Conservation (phyloP, 1,140 invertebrate species). For the Neotoxoptera formosana region DNA sequence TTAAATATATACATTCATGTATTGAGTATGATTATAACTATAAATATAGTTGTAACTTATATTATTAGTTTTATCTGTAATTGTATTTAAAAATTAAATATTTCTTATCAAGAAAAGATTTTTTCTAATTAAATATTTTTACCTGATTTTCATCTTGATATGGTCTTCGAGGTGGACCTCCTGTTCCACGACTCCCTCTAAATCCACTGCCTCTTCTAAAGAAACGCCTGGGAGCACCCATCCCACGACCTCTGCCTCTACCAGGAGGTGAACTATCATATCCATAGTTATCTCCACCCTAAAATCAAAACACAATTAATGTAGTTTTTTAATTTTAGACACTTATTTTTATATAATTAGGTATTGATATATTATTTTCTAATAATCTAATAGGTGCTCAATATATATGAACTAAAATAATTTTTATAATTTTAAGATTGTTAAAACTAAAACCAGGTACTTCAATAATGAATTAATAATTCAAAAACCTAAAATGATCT, state of each 20-base stretch:
- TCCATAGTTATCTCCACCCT: slow-evolving; percentile 56
- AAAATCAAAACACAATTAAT: not conserved
- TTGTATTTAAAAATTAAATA: not conserved
- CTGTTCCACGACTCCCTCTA: slow-evolving; percentile 44
- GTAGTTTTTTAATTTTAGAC: not conserved
- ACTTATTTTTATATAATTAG: not conserved
- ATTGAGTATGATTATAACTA: no score
- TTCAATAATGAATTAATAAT: not conserved
- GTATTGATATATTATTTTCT: not conserved
- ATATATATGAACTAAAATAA: not conserved
- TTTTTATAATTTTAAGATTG: not conserved
- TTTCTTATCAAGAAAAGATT: not conserved
- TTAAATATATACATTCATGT: no score
- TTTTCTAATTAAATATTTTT: not conserved
- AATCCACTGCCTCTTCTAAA: slow-evolving; percentile 29
- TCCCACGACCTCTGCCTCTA: slow-evolving; percentile 57
- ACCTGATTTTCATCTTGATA: slow-evolving; percentile 57
- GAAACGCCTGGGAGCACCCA: slow-evolving; percentile 48
- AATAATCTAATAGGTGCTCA: not conserved
- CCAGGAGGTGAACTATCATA: slow-evolving; percentile 58
- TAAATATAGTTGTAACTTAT: no score
- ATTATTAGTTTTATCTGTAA: no score
- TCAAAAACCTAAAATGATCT: not conserved
- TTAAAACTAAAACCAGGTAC: not conserved
- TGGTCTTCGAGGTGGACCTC: slow-evolving; percentile 46